These are phyloP conservation scores for Galeopterus variegatus DNA, from an alignment of 2,113 vertebrate species.

Conservation along the genomic window DNA sequence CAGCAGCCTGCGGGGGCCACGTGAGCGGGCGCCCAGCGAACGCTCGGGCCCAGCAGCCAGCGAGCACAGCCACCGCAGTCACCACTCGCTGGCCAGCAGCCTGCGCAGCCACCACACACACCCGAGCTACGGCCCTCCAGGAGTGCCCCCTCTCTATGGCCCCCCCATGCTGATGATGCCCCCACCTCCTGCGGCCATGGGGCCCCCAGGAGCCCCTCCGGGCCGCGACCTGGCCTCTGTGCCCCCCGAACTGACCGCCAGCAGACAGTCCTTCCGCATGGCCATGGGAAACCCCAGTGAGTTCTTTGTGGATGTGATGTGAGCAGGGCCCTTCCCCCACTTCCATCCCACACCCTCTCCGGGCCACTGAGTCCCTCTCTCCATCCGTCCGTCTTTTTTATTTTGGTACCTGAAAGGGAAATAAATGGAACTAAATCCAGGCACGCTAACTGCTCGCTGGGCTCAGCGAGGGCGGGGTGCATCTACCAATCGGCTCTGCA, in stretches of 20 bases:
- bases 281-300: slow-evolving; percentile 98
- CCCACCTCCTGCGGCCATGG: slow-evolving; percentile 89
- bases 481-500: slow-evolving; percentile 58
- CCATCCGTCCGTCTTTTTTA: slow-evolving; percentile 81
- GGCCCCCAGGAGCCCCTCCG: slow-evolving; percentile 92
- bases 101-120: slow-evolving; percentile 93
- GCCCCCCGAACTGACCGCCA: slow-evolving; percentile 97
- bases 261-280: slow-evolving; percentile 97
- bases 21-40: slow-evolving; percentile 90
- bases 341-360: slow-evolving; percentile 66
- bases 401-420: slow-evolving; percentile 88
- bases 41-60: slow-evolving; percentile 89
- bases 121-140: slow-evolving; percentile 90
- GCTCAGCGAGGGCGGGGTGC: slow-evolving; percentile 69
- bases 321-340: slow-evolving; percentile 87
- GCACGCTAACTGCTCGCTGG: slow-evolving; percentile 87
- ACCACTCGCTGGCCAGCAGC: slow-evolving; percentile 92
- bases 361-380: slow-evolving; percentile 82
- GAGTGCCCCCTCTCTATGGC: slow-evolving; percentile 92
- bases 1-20: slow-evolving; percentile 90
- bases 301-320: slow-evolving; percentile 99
- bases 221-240: slow-evolving; percentile 94
- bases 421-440: slow-evolving; percentile 90
- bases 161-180: slow-evolving; percentile 92
- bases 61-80: slow-evolving; percentile 94